phyloP scores from a whole-genome alignment of 2,797 vertebrate species.

The Merluccius polli region DNA sequence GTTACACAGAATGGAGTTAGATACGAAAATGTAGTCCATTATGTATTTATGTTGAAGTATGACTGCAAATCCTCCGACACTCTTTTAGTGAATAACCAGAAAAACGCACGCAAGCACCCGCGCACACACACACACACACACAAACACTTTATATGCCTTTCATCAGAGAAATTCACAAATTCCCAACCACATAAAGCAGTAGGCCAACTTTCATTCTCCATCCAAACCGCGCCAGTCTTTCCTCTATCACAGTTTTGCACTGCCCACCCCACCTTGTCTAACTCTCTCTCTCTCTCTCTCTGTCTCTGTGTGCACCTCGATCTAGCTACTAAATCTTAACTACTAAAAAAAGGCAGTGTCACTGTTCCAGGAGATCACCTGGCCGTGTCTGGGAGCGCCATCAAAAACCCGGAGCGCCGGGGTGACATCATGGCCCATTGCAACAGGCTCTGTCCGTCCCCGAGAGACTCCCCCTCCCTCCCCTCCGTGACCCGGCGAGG shows the following conservation, averaged over 20 bases:
- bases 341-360: not conserved
- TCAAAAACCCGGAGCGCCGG: too few species aligned
- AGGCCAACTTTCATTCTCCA: not conserved
- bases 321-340: too few species aligned
- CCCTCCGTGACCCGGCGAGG: not conserved
- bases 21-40: too few species aligned
- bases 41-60: too few species aligned
- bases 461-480: not conserved
- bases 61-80: too few species aligned
- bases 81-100: too few species aligned
- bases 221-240: not conserved
- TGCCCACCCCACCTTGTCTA: not conserved
- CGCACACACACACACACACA: too few species aligned
- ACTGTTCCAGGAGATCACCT: not conserved
- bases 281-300: too few species aligned
- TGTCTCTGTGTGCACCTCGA: too few species aligned
- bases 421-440: not conserved
- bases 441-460: not conserved
- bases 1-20: too few species aligned
- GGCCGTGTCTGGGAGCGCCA: not conserved
- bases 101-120: too few species aligned
- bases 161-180: not conserved
- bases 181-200: not conserved
- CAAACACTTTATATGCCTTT: not conserved
- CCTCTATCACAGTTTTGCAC: not conserved